Percentiles rank a stretch among this genome's conserved stretches.
Evolutionary conservation across 2,113 vertebrate genomes (phyloP).

Genomic region (Prionailurus viverrinus): DNA sequence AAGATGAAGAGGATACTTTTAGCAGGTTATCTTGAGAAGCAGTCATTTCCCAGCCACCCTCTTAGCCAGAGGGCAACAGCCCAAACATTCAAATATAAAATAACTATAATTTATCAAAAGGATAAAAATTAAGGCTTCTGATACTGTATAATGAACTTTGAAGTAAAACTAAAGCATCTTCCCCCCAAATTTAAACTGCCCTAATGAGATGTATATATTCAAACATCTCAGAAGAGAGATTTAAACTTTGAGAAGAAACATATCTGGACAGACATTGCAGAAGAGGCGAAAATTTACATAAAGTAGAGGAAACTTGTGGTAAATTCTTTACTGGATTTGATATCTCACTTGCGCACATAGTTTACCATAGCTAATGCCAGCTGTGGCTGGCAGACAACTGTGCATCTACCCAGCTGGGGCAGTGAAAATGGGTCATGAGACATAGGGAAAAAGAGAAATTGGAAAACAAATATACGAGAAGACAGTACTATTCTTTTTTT

Average conservation of each 20-base stretch:
- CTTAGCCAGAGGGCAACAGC: not conserved
- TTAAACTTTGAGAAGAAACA: not conserved
- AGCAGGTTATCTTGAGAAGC: not conserved
- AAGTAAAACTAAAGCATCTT: not conserved
- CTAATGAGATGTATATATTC: not conserved
- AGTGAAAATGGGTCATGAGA: conserved; percentile 90
- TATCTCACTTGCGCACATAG: conserved; percentile 32
- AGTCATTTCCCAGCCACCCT: not conserved
- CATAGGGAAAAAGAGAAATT: conserved; percentile 82
- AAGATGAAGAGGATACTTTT: not conserved
- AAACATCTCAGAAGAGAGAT: not conserved
- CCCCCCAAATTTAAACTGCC: not conserved
- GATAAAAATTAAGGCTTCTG: not conserved
- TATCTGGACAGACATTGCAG: not conserved
- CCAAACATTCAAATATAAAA: not conserved
- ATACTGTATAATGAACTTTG: not conserved
- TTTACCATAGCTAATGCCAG: conserved; percentile 90
- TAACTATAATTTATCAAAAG: not conserved
- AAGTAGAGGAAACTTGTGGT: not conserved
- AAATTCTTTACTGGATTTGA: not conserved
- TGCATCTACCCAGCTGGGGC: conserved; percentile 88
- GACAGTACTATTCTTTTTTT: not conserved
- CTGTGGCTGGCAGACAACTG: conserved; percentile 86
- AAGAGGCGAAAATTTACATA: not conserved
- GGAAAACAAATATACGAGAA: not conserved